A percentile compares a stretch with the other conserved stretches of the same genome.
Conservation (phyloP, 2,113 vertebrate species). For the Amia ocellicauda region DNA sequence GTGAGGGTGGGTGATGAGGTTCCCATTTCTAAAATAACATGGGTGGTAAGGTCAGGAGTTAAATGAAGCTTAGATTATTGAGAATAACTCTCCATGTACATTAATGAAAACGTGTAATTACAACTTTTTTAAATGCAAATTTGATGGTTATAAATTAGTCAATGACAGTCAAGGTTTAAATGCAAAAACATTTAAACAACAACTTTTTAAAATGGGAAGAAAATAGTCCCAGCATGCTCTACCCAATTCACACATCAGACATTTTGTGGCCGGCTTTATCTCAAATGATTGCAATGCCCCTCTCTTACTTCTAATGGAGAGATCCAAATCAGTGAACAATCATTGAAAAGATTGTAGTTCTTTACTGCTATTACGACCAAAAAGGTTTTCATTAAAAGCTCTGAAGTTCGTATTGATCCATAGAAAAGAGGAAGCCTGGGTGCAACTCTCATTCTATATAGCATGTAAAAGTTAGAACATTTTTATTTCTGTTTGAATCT, state of each 20-base stretch:
- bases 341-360: slow-evolving; percentile 4
- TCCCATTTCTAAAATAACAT: too few species aligned
- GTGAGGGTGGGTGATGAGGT: too few species aligned
- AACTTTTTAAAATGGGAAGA: background rate
- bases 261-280: background rate
- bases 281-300: background rate
- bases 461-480: background rate
- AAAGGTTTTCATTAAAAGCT: slow-evolving; percentile 5
- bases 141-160: too few species aligned
- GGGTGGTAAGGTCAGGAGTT: too few species aligned
- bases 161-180: too few species aligned
- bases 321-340: slow-evolving; percentile 10
- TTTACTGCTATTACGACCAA: slow-evolving; percentile 7
- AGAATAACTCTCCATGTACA: too few species aligned
- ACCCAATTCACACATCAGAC: background rate
- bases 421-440: background rate
- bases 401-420: slow-evolving; percentile 2
- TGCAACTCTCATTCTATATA: background rate
- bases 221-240: background rate
- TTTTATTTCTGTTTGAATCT: background rate
- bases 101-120: too few species aligned
- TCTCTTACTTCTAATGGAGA: background rate
- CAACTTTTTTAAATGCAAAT: too few species aligned
- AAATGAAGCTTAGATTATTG: too few species aligned
- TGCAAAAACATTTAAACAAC: too few species aligned